Base-by-base conservation (phyloP, 2,797 vertebrate species). In the Luscinia luscinia region DNA sequence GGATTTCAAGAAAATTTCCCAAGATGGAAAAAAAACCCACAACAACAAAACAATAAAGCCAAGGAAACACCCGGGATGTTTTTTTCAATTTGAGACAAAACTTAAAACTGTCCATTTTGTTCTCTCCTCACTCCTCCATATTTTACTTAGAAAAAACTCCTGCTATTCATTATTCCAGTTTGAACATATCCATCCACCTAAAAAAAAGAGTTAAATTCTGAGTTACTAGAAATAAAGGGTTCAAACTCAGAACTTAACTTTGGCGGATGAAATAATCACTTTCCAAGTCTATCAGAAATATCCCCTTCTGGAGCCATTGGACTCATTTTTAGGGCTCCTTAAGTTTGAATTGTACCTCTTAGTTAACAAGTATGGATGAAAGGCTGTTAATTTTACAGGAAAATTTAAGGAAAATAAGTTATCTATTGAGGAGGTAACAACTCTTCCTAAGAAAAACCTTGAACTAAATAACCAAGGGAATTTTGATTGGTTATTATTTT, bases 371-470 rank as follows among this genome's bases (percentile, higher is more conserved):
- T 41, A 69, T 12, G 26, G 73, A 54, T 43, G 12, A 85, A 87
- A 92, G 43, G 26, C 36, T 92, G 51, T 64, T 92, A 94, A 87
- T 49, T 85, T 78, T 52, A 62, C 66, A 94, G 51, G 63, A 91
- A 94, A 70, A 85, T n/a, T 83, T 66, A 69, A 85, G 46, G 34
- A 91, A 83, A 87, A 76, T 9, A 83, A 88, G 28, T 75, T 69
- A 69, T 46, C 63, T 84, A 38, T 1, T 34, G 57, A 70, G 61
- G 76, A 68, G 22, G 19, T 49, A 86, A 74, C 54, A 85, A 81
- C 22, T 26, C 32, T 70, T 77, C 49, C 23, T 55, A 88, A 68
- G n/a, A 58, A 86, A 81, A 90, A 34, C 7, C 6, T 26, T 84
- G 62, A 76, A 70, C 67, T 89, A 72, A 92, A 52, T 54, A 69